These are phyloP conservation scores for Danaus melanippus DNA, from an alignment of 1,140 invertebrate species.

Conservation along the genomic window DNA sequence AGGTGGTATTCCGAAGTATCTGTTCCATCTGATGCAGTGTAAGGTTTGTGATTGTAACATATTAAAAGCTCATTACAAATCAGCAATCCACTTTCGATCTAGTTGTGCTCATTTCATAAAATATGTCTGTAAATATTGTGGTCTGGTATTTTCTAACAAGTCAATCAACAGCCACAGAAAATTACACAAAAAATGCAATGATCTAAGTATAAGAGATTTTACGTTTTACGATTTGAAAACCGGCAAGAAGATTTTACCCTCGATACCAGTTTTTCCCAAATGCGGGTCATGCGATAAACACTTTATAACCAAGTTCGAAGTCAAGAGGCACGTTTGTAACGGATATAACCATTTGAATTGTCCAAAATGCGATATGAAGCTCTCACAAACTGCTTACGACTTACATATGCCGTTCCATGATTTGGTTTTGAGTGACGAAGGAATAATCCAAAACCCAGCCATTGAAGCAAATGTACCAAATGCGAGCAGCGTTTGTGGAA, in stretches of 20 bases:
- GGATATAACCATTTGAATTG: conserved; percentile 27
- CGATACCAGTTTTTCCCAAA: conserved; percentile 42
- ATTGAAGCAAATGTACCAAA: not conserved
- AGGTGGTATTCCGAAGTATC: not conserved
- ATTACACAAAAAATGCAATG: conserved; percentile 25
- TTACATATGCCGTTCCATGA: conserved; percentile 45
- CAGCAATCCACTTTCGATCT: conserved; percentile 26
- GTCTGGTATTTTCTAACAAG: conserved; percentile 34
- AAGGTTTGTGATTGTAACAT: conserved; percentile 40
- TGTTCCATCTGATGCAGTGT: conserved; percentile 30
- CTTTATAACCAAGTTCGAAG: conserved; percentile 30
- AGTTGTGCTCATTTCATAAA: conserved; percentile 25
- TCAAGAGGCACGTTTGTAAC: conserved; percentile 32
- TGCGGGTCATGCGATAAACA: conserved; percentile 35
- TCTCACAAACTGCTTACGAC: conserved; percentile 31
- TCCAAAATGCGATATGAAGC: conserved; percentile 31
- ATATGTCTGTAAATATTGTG: conserved; percentile 38
- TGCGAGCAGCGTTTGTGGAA: too few relatives aligned
- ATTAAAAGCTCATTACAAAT: conserved; percentile 9
- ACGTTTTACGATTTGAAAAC: conserved; percentile 36
- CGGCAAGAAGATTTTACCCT: conserved; percentile 29
- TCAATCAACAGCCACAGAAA: conserved; percentile 26
- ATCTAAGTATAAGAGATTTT: conserved; percentile 36
- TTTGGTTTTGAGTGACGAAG: conserved; percentile 17
- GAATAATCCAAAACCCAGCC: not conserved